Evolutionary conservation across 1,140 invertebrate genomes (phyloP).

Genomic region (Sitobion miscanthi): DNA sequence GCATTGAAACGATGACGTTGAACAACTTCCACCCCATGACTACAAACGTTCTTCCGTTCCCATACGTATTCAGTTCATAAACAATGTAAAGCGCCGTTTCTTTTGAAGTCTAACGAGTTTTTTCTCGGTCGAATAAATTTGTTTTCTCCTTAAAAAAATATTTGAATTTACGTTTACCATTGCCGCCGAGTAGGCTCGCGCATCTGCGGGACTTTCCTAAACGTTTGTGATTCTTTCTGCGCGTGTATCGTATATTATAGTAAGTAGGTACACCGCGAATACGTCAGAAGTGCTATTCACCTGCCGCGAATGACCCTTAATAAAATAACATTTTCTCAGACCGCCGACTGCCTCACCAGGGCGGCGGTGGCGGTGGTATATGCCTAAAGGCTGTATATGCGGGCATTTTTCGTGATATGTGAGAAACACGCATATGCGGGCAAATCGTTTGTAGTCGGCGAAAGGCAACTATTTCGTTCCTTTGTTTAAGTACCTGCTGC

Average conservation of each 20-base stretch:
- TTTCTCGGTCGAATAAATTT: conserved; percentile 22
- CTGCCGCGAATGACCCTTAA: background rate
- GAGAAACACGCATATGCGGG: background rate
- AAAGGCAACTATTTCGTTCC: background rate
- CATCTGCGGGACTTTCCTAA: background rate
- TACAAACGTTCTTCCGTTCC: background rate
- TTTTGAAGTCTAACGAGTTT: conserved; percentile 38
- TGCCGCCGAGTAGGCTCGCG: no score
- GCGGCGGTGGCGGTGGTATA: background rate
- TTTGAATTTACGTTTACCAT: conserved; percentile 32
- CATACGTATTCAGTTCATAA: background rate
- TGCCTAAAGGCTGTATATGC: background rate
- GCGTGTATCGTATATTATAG: background rate
- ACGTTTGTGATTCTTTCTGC: background rate
- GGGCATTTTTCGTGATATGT: background rate
- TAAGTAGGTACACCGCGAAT: background rate
- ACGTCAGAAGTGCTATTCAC: background rate
- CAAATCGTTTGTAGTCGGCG: background rate
- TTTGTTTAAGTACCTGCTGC: background rate
- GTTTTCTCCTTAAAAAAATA: background rate
- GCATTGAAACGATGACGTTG: background rate
- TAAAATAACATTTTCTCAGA: conserved; percentile 11
- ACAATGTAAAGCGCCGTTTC: background rate
- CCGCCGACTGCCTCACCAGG: background rate
- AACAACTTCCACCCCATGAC: background rate